Conservation (phyloP, 2,113 vertebrate species). For the Eira barbara region DNA sequence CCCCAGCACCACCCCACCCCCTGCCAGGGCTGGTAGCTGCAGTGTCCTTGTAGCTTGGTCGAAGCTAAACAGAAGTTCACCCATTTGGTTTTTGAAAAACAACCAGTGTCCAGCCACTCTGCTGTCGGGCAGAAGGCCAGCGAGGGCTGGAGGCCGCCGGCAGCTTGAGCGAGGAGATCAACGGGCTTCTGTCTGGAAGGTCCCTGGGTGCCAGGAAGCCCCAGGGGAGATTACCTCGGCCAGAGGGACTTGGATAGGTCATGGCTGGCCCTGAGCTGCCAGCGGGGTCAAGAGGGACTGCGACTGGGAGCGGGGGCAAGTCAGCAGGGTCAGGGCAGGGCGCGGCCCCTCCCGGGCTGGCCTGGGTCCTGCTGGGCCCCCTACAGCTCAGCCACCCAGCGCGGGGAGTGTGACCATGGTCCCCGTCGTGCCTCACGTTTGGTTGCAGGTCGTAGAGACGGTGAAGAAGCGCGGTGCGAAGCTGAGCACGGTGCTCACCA, state of each 20-base stretch:
- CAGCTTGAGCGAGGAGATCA: not conserved
- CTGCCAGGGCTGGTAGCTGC: not conserved
- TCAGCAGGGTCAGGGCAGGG: not conserved
- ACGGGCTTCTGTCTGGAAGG: not conserved
- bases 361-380: not conserved
- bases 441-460: conserved; percentile 91
- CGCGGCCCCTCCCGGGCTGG: not conserved
- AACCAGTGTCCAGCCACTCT: not conserved
- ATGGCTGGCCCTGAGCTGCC: not conserved
- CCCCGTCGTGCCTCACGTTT: not conserved
- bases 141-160: too few relatives aligned
- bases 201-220: not conserved
- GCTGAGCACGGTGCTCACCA: conserved; percentile 95
- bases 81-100: not conserved
- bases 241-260: not conserved
- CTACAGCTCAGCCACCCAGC: accelerated
- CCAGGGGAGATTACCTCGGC: not conserved
- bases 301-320: not conserved
- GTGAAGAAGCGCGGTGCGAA: conserved; percentile 91
- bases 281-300: not conserved
- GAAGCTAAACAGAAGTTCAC: not conserved
- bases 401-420: not conserved
- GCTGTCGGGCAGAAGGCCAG: not conserved
- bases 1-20: not conserved
- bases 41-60: not conserved